Base-by-base conservation (phyloP, 2,888 invertebrate species). In the Trilocha varians region DNA sequence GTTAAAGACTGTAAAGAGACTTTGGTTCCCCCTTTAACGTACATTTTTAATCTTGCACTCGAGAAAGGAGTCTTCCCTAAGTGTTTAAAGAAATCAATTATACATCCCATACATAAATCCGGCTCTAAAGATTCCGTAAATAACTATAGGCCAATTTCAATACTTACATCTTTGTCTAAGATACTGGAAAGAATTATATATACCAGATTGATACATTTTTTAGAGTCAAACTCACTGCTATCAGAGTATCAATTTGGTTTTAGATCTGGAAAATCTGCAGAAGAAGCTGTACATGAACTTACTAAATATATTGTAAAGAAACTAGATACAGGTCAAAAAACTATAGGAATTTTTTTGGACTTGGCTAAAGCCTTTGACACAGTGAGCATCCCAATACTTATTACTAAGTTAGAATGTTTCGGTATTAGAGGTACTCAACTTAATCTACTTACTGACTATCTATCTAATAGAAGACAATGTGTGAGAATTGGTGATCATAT, bases 301-400 rank as follows among this genome's bases (percentile, higher is more conserved):
- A 41, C 39, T 16, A 14, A 41, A n/a, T 16, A 32, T 11, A 39
- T 48, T 16, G 40, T 36, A 3, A 36, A 39, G 4, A 38, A 43
- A 16, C 8, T 50, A 13, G 45, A 50, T 16, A 32, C 18, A 5
- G 37, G 36, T 3, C 33, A 38, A n/a, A 50, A 50, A 36, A 38
- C 36, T 37, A 14, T 48, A 3, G 32, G 43, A 0, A 39, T 51
- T 11, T 51, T 49, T 38, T 9, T 48, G 34, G 44, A 45, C 16
- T 32, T 45, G 4, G 37, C 41, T 16, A 47, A 49, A 36, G 49
- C 50, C 8, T 49, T 49, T 34, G 50, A 50, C 33, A 46, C 50
- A 1, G 44, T 50, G n/a, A 42, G 43, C 5, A 16, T 44, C 16
- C 39, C 47, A n/a, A n/a, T 37, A 8, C 39, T 46, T 13, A 5